phyloP scores from a whole-genome alignment of 2,888 invertebrate genomes.

The Metacarcinus magister region DNA sequence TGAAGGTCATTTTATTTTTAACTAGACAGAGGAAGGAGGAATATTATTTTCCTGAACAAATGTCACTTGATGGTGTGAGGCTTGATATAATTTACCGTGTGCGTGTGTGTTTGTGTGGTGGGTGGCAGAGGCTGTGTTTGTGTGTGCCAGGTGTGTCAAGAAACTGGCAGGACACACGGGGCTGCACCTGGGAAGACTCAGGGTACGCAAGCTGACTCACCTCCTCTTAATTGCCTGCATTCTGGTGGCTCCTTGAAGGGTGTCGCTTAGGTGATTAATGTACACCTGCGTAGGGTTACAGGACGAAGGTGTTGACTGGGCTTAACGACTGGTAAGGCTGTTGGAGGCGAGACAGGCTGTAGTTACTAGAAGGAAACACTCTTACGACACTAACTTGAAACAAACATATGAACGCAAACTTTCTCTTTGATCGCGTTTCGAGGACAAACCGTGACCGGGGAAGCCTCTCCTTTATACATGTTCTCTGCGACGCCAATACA shows the following conservation, averaged over 20 bases:
- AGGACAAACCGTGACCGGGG: not conserved
- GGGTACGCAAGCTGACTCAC: not conserved
- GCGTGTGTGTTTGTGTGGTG: not conserved
- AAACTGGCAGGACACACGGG: not conserved
- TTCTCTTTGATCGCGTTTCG: slow-evolving; percentile 6
- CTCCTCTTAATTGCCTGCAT: not conserved
- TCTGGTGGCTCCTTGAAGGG: not conserved
- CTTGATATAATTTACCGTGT: not conserved
- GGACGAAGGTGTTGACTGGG: not conserved
- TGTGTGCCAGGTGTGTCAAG: not conserved
- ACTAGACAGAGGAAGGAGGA: not conserved
- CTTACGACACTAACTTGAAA: not conserved
- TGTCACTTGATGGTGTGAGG: not conserved
- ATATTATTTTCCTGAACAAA: not conserved
- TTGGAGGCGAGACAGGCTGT: too few relatives aligned
- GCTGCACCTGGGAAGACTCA: not conserved
- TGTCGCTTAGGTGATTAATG: not conserved
- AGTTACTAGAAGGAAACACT: too few relatives aligned
- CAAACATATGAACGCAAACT: not conserved
- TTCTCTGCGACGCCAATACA: not conserved
- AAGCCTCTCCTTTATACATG: not conserved
- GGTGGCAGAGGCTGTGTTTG: not conserved
- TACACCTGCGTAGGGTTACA: not conserved
- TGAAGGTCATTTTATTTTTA: not conserved
- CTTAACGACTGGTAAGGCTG: too few relatives aligned